phyloP scores from a whole-genome alignment of 2,888 invertebrate species.

The Nomada fabriciana region DNA sequence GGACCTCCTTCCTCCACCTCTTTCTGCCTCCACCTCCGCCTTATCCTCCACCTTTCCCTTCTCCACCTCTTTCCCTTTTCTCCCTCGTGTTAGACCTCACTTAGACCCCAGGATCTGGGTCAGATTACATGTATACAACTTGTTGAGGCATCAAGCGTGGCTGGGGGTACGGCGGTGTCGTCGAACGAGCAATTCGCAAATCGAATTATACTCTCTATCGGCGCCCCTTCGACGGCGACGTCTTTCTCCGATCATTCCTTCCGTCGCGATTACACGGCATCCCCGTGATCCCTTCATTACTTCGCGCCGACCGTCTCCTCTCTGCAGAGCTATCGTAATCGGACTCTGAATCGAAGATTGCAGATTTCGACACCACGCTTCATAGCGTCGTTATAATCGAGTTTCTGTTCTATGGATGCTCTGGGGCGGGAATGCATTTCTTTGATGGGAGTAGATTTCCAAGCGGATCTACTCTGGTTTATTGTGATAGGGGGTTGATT shows the following conservation, averaged over 20 bases:
- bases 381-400: neutral
- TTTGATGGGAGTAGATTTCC: neutral
- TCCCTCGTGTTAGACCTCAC: conserved; percentile 77
- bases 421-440: neutral
- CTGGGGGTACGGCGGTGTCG: conserved; percentile 61
- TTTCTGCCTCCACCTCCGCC: conserved; percentile 37
- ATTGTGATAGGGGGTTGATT: neutral
- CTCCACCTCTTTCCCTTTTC: conserved; percentile 63
- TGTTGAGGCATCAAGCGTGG: conserved; percentile 74
- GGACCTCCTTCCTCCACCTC: conserved; percentile 63
- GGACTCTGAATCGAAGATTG: neutral
- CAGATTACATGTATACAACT: conserved; percentile 80
- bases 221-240: conserved; percentile 16
- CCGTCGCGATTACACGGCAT: neutral
- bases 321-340: neutral
- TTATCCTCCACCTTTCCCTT: conserved; percentile 34
- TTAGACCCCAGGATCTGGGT: conserved; percentile 80
- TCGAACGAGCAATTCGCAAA: conserved; percentile 69
- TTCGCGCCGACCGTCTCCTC: neutral
- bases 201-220: conserved; percentile 62
- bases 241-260: conserved; percentile 18
- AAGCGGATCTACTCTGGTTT: no score
- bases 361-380: neutral
- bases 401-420: neutral
- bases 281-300: neutral